phyloP scores from a whole-genome alignment of 2,888 invertebrate genomes.

The Conus canariensis region DNA sequence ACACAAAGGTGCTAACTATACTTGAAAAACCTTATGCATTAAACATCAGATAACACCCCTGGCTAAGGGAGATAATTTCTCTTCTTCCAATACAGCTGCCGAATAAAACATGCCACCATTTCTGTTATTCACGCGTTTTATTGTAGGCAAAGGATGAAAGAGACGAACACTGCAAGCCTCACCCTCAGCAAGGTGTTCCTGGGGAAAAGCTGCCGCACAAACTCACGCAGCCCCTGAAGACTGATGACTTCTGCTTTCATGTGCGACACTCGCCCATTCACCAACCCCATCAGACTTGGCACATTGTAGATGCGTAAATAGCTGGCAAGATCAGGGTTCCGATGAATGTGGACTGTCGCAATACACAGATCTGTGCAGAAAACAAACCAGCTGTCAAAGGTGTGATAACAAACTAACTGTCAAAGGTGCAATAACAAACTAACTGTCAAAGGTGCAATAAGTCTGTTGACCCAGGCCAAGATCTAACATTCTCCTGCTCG shows the following conservation, averaged over 20 bases:
- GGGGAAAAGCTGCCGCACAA: conserved; percentile 93
- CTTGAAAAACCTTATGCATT: too few species aligned
- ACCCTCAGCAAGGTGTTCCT: conserved; percentile 62
- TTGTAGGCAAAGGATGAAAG: too few species aligned
- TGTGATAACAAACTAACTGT: too few species aligned
- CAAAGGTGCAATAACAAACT: neutral
- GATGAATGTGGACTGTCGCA: conserved; percentile 88
- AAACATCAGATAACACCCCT: too few species aligned
- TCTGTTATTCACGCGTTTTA: too few species aligned
- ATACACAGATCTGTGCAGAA: conserved; percentile 79
- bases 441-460: too few species aligned
- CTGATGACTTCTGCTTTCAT: conserved; percentile 87
- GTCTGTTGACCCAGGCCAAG: too few species aligned
- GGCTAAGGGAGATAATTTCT: too few species aligned
- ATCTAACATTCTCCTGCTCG: too few species aligned
- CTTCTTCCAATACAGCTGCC: too few species aligned
- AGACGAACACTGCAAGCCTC: neutral
- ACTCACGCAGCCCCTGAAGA: conserved; percentile 86
- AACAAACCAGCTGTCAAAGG: neutral
- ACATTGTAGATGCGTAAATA: conserved; percentile 89
- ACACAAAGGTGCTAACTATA: too few species aligned
- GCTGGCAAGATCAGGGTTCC: conserved; percentile 88
- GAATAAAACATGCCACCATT: too few species aligned
- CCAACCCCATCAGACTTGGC: conserved; percentile 89
- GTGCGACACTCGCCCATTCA: conserved; percentile 91